Base-by-base conservation (phyloP, 2,888 invertebrate genomes). In the Gymnocheta viridis region DNA sequence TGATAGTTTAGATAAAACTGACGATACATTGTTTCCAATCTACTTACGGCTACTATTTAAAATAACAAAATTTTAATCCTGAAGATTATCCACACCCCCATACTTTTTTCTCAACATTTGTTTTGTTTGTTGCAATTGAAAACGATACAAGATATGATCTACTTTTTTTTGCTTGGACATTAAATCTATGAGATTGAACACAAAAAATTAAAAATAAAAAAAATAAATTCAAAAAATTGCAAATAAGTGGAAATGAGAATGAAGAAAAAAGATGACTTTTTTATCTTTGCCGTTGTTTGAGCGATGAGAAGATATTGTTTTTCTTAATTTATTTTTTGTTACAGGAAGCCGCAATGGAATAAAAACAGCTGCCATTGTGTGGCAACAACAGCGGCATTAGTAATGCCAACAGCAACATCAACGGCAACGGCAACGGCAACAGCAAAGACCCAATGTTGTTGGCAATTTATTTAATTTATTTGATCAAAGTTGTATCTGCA, bases 381-480 rank as follows among this genome's bases (percentile, higher is more conserved):
- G 29, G 77, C 73, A 81, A 69, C 47, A 51, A 19, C 74, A 27
- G 64, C 73, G 62, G 38, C 62, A 69, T 64, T 66, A 77, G 66
- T 44, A 82, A 69, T 70, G 58, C 70, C 76, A 77, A 24, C 56
- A 66, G 56, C 64, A 70, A 56, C 35, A 19, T 44, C 77, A 77
- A 49, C 41, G 19, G 44, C 47, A 58, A 73, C 47, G 49, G 66
- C 70, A 70, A 56, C 35, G 27, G 54, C 77, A 77, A 49, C 41
- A 27, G 44, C 47, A 58, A 73, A 56, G 49, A 70, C 70, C 27
- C 66, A 67, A 66, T 56, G 73, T 84, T 81, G 84, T 78, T 77
- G 84, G 81, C 81, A 84, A 77, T 84, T 84, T 84, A 77, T 84
- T 84, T 84, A 84, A 81, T 80, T 81, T 81, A 84, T 81, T 84